These are phyloP conservation scores for Natator depressus DNA, from an alignment of 2,113 vertebrate genomes.

Conservation along the genomic window DNA sequence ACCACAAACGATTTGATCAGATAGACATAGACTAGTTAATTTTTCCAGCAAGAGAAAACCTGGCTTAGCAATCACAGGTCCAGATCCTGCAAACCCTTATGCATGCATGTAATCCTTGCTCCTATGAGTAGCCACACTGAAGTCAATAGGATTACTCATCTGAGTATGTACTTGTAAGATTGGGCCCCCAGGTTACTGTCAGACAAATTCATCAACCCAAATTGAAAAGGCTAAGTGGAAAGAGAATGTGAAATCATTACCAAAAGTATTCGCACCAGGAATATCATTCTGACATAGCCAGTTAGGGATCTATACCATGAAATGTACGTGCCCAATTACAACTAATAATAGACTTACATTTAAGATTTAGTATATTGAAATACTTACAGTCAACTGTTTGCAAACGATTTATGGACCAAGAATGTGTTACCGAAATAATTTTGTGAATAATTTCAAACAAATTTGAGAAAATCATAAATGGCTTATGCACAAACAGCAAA, in stretches of 20 bases:
- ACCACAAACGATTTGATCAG: neutral
- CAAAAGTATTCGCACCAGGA: neutral
- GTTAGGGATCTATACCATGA: neutral
- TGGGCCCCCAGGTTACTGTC: neutral
- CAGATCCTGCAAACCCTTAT: neutral
- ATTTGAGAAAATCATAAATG: neutral
- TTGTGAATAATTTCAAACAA: neutral
- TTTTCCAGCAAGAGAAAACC: neutral
- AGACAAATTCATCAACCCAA: neutral
- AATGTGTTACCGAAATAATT: neutral
- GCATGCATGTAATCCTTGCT: too few species aligned
- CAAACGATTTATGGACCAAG: fast-evolving
- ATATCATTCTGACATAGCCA: neutral
- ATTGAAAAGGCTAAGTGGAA: neutral
- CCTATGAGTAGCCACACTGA: too few species aligned
- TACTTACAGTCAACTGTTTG: neutral
- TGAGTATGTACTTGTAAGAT: neutral
- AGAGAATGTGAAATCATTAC: neutral
- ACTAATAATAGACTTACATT: neutral
- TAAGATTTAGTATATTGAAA: neutral
- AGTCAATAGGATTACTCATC: neutral
- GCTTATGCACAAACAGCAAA: fast-evolving
- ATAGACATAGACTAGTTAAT: neutral
- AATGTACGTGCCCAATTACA: neutral
- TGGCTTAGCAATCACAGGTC: neutral